Conservation (phyloP, 2,797 vertebrate species). For the Pangasius macronema region DNA sequence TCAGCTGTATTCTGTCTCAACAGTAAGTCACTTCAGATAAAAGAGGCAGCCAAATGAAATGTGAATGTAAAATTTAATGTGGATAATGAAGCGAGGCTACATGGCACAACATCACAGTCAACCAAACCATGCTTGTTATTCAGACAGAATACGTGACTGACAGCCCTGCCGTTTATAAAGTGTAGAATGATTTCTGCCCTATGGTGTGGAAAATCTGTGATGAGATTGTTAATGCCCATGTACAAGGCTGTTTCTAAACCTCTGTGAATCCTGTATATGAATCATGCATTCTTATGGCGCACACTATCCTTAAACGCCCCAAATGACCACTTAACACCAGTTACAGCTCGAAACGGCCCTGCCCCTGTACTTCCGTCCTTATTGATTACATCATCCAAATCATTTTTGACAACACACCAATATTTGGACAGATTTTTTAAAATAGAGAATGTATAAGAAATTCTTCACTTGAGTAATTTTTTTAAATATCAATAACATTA, state of each 20-base stretch:
- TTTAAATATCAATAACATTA: constrained; percentile 41
- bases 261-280: not conserved
- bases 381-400: not conserved
- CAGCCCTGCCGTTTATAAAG: not conserved
- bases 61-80: not conserved
- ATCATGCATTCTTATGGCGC: not conserved
- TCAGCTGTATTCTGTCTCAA: not conserved
- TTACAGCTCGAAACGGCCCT: not conserved
- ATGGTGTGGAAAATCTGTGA: not conserved
- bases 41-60: not conserved
- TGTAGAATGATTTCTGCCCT: not conserved
- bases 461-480: constrained; percentile 34
- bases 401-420: not conserved
- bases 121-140: not conserved
- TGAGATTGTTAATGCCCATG: not conserved
- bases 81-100: not conserved
- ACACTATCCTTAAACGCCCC: not conserved
- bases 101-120: not conserved
- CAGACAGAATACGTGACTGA: not conserved
- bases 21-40: not conserved
- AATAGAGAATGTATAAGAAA: constrained; percentile 32
- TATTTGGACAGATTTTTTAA: constrained; percentile 26
- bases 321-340: not conserved
- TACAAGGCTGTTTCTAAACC: not conserved
- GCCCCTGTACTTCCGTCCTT: not conserved